Conservation (phyloP, 2,113 vertebrate genomes). For the Caranx melampygus region DNA sequence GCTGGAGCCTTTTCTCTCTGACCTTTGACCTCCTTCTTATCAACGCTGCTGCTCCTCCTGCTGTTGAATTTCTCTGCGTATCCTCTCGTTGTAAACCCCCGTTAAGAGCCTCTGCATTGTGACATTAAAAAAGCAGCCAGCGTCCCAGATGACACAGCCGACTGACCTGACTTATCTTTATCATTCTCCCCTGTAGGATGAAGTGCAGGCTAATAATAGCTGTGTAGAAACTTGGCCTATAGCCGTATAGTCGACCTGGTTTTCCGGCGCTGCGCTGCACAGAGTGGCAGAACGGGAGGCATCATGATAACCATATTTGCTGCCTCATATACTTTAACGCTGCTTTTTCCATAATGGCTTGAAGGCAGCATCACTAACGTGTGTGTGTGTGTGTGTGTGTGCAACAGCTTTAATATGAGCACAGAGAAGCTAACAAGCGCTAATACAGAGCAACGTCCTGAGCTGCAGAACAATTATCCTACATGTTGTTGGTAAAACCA, state of each 20-base stretch:
- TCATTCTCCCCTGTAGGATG: conserved; percentile 57
- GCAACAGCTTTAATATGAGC: conserved; percentile 26
- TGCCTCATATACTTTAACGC: neutral
- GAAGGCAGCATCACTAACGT: neutral
- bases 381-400: conserved; percentile 18
- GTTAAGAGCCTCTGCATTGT: conserved; percentile 16
- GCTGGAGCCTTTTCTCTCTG: too few relatives aligned
- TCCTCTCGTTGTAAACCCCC: neutral
- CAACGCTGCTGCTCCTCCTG: too few relatives aligned
- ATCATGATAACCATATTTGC: neutral
- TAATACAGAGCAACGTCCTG: conserved; percentile 22
- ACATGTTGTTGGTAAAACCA: conserved; percentile 43
- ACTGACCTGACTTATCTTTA: conserved; percentile 59
- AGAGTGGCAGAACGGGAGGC: neutral
- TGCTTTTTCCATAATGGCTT: neutral
- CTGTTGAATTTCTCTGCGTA: neutral
- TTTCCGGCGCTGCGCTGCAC: conserved; percentile 23
- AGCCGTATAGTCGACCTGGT: conserved; percentile 45
- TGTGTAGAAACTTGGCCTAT: conserved; percentile 34
- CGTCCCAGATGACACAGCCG: conserved; percentile 53
- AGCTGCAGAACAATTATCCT: conserved; percentile 28
- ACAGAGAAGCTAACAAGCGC: conserved; percentile 16
- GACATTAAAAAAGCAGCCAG: conserved; percentile 34
- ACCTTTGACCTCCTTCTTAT: conserved; percentile 23
- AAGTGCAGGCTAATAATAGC: conserved; percentile 57